Evolutionary conservation across 2,888 invertebrate genomes (phyloP).

Genomic region (Prenolepis imparis): DNA sequence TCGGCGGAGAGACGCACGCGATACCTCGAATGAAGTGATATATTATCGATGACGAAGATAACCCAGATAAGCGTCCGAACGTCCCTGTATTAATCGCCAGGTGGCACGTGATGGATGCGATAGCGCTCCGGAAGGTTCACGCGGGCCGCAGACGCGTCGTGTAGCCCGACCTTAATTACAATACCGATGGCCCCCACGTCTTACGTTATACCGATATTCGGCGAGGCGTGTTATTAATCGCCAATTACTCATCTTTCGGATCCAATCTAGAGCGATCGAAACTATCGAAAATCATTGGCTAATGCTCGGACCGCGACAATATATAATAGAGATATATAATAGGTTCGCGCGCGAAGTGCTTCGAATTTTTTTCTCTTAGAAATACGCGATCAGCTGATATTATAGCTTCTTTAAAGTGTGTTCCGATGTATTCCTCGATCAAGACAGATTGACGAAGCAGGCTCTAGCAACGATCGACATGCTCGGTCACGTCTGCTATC

Average conservation of each 20-base stretch:
- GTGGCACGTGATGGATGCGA: constrained; percentile 81
- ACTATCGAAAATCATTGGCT: constrained; percentile 74
- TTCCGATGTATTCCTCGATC: constrained; percentile 6
- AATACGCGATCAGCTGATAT: background rate
- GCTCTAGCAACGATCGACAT: constrained; percentile 11
- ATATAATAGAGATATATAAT: background rate
- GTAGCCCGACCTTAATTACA: constrained; percentile 78
- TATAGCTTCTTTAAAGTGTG: background rate
- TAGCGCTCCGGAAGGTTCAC: constrained; percentile 65
- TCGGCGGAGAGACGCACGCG: constrained; percentile 40
- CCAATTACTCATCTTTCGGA: constrained; percentile 80
- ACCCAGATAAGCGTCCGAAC: constrained; percentile 72
- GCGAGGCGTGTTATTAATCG: constrained; percentile 82
- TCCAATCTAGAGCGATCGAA: constrained; percentile 79
- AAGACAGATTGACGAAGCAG: constrained; percentile 1
- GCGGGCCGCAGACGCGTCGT: constrained; percentile 57
- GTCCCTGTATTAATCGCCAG: constrained; percentile 79
- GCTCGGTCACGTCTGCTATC: constrained; percentile 15
- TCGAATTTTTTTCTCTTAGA: background rate
- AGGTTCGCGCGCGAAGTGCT: background rate
- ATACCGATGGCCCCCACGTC: constrained; percentile 74
- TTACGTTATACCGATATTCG: constrained; percentile 73
- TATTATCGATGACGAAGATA: constrained; percentile 75
- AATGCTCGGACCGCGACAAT: constrained; percentile 40
- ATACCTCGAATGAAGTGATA: constrained; percentile 66